A percentile compares a stretch with the other conserved stretches of the same genome.
phyloP scores from a whole-genome alignment of 2,797 vertebrate species.

The Salmo trutta region DNA sequence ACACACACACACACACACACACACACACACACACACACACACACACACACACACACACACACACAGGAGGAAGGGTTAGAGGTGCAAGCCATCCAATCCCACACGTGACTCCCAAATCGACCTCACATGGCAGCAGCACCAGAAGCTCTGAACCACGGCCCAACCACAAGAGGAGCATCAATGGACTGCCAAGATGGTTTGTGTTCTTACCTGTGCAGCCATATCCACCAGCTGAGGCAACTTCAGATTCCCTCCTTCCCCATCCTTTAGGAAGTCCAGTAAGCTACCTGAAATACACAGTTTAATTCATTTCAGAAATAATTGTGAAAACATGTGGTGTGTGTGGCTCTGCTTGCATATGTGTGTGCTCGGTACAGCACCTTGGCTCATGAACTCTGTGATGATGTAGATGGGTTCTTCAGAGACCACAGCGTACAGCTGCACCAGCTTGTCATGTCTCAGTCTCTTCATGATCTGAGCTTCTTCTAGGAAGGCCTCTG shows the following conservation, averaged over 20 bases:
- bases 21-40: not conserved
- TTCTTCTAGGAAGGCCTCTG: constrained; percentile 95
- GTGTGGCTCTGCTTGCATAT: constrained; percentile 22
- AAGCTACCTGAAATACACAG: constrained; percentile 82
- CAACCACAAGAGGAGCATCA: too few relatives aligned
- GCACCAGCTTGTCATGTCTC: constrained; percentile 96
- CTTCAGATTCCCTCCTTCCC: constrained; percentile 83
- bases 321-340: not conserved
- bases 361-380: constrained; percentile 60
- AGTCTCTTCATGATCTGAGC: constrained; percentile 98
- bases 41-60: not conserved
- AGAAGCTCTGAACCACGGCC: too few relatives aligned
- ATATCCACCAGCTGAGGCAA: constrained; percentile 95
- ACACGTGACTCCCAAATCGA: not conserved
- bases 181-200: not conserved
- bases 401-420: constrained; percentile 99
- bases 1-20: constrained; percentile 3
- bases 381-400: constrained; percentile 96
- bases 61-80: not conserved
- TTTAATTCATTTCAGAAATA: not conserved
- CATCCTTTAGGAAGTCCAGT: constrained; percentile 92
- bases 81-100: not conserved
- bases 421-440: constrained; percentile 95
- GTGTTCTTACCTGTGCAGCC: constrained; percentile 86
- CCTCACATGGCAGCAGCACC: too few relatives aligned